phyloP scores from a whole-genome alignment of 2,797 vertebrate genomes.

The Pantherophis alleghaniensis region DNA sequence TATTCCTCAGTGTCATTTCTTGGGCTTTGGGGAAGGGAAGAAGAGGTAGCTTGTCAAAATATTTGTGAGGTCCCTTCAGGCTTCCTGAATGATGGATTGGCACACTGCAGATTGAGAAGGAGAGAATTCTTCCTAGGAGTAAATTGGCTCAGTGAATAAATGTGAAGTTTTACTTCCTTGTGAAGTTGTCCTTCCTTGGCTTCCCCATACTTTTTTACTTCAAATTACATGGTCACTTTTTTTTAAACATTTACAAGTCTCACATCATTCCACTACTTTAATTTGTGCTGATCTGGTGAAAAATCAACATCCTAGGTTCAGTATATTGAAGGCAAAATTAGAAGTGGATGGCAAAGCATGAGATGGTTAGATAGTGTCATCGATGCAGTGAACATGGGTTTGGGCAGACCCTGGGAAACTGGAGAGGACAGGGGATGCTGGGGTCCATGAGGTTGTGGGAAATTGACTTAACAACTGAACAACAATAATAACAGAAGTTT shows the following conservation, averaged over 20 bases:
- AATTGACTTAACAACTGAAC: background rate
- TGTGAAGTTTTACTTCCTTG: background rate
- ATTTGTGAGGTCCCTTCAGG: background rate
- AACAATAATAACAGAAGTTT: background rate
- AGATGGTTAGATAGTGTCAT: background rate
- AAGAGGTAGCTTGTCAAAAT: background rate
- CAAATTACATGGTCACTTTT: background rate
- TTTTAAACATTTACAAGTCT: background rate
- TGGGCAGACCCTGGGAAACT: background rate
- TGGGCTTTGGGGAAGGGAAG: background rate
- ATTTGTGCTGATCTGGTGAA: background rate
- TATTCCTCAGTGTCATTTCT: background rate
- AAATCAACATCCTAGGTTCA: background rate
- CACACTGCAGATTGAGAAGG: background rate
- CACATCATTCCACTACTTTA: background rate
- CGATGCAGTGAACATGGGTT: background rate
- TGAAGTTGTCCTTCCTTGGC: background rate
- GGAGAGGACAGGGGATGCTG: background rate
- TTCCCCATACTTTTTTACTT: background rate
- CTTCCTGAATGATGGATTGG: background rate
- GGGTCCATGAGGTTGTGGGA: background rate
- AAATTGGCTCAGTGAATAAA: background rate
- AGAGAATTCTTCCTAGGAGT: background rate
- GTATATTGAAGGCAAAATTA: background rate
- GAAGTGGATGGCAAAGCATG: background rate